Base-by-base conservation (phyloP, 2,113 vertebrate species). In the Pelusios castaneus region DNA sequence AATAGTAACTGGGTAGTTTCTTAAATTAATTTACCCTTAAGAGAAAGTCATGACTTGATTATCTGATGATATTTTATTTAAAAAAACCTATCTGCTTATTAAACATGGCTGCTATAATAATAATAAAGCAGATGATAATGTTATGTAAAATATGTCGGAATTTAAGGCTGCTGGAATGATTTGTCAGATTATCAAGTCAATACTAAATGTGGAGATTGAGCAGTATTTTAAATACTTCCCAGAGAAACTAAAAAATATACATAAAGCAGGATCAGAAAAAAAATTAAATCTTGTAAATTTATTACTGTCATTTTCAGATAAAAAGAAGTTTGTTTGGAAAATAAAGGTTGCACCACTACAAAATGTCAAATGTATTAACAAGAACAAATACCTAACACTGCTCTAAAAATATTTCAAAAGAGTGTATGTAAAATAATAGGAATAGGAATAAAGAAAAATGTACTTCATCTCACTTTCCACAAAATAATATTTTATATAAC, bases 1-100 rank as follows among this genome's bases (percentile, higher is more conserved):
- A 97, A 98, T 97, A 97, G 97, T 98, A 97, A 97, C 97, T 97
- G 96, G 94, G 98, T 98, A 97, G 97, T 98, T 98, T 98, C 97
- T 98, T 98, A 98, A 98, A 96, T 98, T 98, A 98, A 98, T 98
- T 98, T 97, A 98, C 98, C 98, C 97, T 97, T 97, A 97, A 97
- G 96, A 98, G 94, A 97, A 97, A 98, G 96, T 96, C 98, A 97
- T 97, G 98, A 98, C 98, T 98, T 98, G 98, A 98, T 98, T 98
- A 98, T 98, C 98, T 98, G 98, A 98, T 97, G 96, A 98, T 97
- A 98, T 98, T 97, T 97, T 98, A 98, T 98, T 98, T 98, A 98
- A 98, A 98, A 92, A 97, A 96, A 95, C 6, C 85, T 97, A 98
- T 98, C 98, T 98, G 98, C 98, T 98, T 98, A 97, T 98, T 96